Evolutionary conservation across 2,113 vertebrate species (phyloP).

Genomic region (Ondatra zibethicus): DNA sequence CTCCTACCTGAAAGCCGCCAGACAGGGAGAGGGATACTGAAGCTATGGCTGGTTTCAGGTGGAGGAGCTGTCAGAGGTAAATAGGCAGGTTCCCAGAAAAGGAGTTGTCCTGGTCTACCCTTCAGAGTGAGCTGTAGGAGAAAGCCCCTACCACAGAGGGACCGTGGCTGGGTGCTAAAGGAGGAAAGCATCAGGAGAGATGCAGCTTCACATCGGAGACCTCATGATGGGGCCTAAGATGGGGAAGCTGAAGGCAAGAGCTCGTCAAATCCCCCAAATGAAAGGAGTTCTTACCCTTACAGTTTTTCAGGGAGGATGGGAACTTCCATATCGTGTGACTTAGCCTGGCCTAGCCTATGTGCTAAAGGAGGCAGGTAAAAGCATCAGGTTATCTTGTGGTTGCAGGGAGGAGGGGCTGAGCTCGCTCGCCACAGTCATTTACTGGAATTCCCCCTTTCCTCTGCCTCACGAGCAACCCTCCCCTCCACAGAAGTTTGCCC

Average conservation of each 20-base stretch:
- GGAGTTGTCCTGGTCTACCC: background rate
- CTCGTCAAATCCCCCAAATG: background rate
- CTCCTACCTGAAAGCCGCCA: too few species aligned
- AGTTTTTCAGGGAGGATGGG: background rate
- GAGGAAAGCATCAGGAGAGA: background rate
- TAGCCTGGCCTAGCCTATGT: background rate
- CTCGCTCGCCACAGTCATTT: background rate
- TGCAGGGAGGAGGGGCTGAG: background rate
- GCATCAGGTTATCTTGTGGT: background rate
- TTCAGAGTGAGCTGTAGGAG: background rate
- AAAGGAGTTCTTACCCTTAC: background rate
- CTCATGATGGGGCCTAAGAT: background rate
- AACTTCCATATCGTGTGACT: background rate
- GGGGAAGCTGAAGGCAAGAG: background rate
- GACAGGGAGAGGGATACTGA: background rate
- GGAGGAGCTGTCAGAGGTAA: background rate
- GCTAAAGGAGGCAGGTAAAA: background rate
- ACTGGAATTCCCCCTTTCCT: background rate
- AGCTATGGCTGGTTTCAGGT: background rate
- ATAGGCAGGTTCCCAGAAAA: background rate
- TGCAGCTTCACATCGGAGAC: background rate
- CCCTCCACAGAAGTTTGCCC: background rate
- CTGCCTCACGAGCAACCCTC: background rate
- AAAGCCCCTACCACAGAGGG: background rate
- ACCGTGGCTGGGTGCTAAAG: background rate